Conservation (phyloP, 2,888 invertebrate genomes). For the Parnassius mnemosyne region DNA sequence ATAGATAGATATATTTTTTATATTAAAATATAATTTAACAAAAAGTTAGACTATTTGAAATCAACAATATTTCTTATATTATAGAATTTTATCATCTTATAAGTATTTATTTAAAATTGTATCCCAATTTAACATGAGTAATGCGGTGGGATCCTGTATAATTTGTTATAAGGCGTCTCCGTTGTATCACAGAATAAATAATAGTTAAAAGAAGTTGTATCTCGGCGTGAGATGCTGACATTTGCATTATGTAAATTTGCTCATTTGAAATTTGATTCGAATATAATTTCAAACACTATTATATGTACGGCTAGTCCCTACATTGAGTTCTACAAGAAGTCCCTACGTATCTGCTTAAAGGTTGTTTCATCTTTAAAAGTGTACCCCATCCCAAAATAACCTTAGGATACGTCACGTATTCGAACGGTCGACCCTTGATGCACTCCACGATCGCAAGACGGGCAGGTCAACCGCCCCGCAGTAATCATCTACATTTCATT, state of each 20-base stretch:
- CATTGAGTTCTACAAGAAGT: no score
- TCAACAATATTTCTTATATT: no score
- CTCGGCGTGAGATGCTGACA: slow-evolving; percentile 17
- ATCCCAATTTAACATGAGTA: slow-evolving; percentile 5
- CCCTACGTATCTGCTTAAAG: background rate
- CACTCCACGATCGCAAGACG: slow-evolving; percentile 32
- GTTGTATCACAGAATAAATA: no score
- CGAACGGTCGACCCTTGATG: slow-evolving; percentile 24
- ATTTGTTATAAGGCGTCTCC: slow-evolving; percentile 13
- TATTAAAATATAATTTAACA: no score
- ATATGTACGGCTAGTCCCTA: no score
- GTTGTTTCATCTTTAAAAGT: slow-evolving; percentile 16
- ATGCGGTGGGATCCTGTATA: slow-evolving; percentile 18
- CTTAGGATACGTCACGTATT: slow-evolving; percentile 12
- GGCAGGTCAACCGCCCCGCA: slow-evolving; percentile 58
- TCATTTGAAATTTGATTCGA: slow-evolving; percentile 37
- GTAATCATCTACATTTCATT: slow-evolving; percentile 57
- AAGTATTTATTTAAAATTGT: slow-evolving; percentile 6
- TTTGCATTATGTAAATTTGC: slow-evolving; percentile 35
- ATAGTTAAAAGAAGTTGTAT: no score
- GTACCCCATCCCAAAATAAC: slow-evolving; percentile 17
- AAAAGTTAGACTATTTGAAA: no score
- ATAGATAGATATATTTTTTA: no score
- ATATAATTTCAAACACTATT: no score
- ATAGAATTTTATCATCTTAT: background rate